Base-by-base conservation (phyloP, 1,140 invertebrate genomes). In the Drosophila fuyamai region DNA sequence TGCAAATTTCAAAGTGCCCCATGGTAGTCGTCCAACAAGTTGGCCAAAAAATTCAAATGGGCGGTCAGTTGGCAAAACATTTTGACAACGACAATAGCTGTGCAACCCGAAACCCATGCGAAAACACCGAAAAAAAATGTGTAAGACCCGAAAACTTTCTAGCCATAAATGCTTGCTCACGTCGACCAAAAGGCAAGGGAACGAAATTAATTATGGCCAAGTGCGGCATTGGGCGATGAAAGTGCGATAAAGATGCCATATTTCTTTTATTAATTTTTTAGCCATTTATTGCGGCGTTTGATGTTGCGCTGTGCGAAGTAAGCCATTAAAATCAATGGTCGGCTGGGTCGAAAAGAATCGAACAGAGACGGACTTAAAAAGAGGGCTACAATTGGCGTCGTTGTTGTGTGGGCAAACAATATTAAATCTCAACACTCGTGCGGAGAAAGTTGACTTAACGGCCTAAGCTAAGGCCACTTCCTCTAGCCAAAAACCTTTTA, bases 371-470 rank as follows among this genome's bases (percentile, higher is more conserved):
- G 50, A 75, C 38, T 65, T 41, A 43, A 66, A 68, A 76, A 61
- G 70, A 72, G 71, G 23, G 29, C 66, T 72, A 79, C 83, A 88
- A 88, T 86, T 86, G 60, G 32, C 59, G 43, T 53, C 56, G 59
- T n/a, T 77, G 60, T 68, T 57, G 71, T 79, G 62, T 76, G 75
- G 61, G 66, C 81, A 88, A 83, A 83, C 79, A 86, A 83, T 83
- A 88, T 86, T 86, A 86, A 86, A 83, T 88, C 83, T 73, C 83
- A 82, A 79, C 84, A 88, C 83, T 88, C 83, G 83, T 68, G 79
- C 80, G 67, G 83, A 88, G 83, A 86, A 86, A 86, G 83, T 89
- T 88, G 72, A 70, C 73, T 78, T 80, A 56, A 58, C 46, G 81
- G 62, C 70, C 83, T 82, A 82, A 76, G 75, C 78, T 76, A 72